Evolutionary conservation across 1,140 invertebrate genomes (phyloP).

Genomic region (Hycleus cichorii): DNA sequence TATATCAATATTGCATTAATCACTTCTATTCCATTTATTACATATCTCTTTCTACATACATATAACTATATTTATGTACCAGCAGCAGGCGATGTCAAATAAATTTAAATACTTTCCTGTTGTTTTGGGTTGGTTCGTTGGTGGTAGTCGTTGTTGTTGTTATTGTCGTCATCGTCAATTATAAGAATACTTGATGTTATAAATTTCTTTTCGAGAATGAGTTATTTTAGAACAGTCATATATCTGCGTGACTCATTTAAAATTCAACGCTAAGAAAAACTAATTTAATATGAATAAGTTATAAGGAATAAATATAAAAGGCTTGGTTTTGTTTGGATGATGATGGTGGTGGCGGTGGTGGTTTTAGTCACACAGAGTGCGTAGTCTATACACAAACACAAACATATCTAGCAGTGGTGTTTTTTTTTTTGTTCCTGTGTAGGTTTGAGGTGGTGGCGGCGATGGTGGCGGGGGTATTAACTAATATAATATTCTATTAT

Average conservation of each 20-base stretch:
- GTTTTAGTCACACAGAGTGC: too few relatives aligned
- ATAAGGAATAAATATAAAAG: slow-evolving; percentile 39
- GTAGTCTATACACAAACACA: too few relatives aligned
- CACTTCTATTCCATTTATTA: slow-evolving; percentile 2
- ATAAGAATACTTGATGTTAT: slow-evolving; percentile 32
- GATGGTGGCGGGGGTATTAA: slow-evolving; percentile 28
- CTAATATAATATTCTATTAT: slow-evolving; percentile 42
- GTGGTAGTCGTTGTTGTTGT: neutral
- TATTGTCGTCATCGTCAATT: neutral
- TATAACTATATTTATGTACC: slow-evolving; percentile 6
- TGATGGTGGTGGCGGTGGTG: too few relatives aligned
- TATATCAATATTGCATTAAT: slow-evolving; percentile 16
- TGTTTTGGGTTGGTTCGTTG: slow-evolving; percentile 1
- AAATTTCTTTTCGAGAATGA: slow-evolving; percentile 31
- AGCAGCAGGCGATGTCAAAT: slow-evolving; percentile 21
- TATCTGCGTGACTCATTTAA: slow-evolving; percentile 37
- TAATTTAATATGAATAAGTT: slow-evolving; percentile 41
- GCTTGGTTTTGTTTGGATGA: neutral
- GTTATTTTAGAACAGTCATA: slow-evolving; percentile 31
- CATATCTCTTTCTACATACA: neutral
- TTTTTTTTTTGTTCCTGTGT: too few relatives aligned
- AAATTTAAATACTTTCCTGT: slow-evolving; percentile 30
- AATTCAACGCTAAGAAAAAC: slow-evolving; percentile 39
- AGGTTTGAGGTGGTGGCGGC: neutral
- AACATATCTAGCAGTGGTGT: too few relatives aligned